Percentiles rank a stretch among this genome's conserved stretches.
These are phyloP conservation scores for Andricus grossulariae DNA, from an alignment of 1,140 invertebrate genomes.

Conservation along the genomic window DNA sequence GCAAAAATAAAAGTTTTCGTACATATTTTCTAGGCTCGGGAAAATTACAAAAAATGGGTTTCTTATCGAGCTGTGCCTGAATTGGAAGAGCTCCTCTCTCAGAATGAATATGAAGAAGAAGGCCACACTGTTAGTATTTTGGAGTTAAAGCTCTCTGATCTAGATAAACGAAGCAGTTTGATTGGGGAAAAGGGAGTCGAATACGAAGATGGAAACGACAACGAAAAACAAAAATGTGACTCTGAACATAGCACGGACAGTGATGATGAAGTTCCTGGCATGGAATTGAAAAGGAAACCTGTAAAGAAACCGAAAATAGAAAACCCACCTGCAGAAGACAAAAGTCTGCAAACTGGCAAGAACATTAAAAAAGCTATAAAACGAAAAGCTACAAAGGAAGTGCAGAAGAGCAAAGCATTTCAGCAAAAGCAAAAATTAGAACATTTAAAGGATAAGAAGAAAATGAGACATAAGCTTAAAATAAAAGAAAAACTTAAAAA, in stretches of 20 bases:
- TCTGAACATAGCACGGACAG: constrained; percentile 59
- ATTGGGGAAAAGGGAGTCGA: constrained; percentile 82
- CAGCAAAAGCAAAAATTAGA: constrained; percentile 84
- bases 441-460: constrained; percentile 57
- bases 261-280: constrained; percentile 75
- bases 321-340: constrained; percentile 49
- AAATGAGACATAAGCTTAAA: constrained; percentile 42
- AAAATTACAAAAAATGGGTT: constrained; percentile 80
- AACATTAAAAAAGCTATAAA: constrained; percentile 82
- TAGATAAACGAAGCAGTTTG: constrained; percentile 81
- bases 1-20: no score
- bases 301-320: constrained; percentile 23
- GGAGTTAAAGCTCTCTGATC: constrained; percentile 81
- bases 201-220: constrained; percentile 71
- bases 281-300: constrained; percentile 74
- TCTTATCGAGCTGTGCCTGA: constrained; percentile 82
- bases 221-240: constrained; percentile 64
- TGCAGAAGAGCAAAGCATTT: constrained; percentile 85
- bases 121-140: constrained; percentile 85
- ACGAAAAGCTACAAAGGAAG: constrained; percentile 80
- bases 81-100: constrained; percentile 80
- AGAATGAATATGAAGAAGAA: constrained; percentile 82
- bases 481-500: constrained; percentile 34
- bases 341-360: constrained; percentile 74
- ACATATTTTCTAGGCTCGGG: constrained; percentile 75